These are phyloP conservation scores for Plagodis pulveraria DNA, from an alignment of 2,888 invertebrate genomes.

Conservation along the genomic window DNA sequence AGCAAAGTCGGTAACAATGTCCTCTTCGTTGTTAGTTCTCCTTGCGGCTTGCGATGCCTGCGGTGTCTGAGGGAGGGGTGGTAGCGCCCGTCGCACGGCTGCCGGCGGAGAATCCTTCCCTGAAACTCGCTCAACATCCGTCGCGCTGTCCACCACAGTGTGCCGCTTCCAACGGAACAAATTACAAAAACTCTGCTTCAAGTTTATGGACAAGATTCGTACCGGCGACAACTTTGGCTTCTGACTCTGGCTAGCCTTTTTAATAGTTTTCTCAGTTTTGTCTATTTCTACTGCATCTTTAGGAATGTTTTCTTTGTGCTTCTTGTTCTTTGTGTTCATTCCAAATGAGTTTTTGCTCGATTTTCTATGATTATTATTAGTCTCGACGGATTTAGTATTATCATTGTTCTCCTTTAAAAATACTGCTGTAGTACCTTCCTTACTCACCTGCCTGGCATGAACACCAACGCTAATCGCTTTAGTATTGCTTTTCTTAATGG, in stretches of 20 bases:
- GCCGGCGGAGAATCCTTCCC: constrained; percentile 66
- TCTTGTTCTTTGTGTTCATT: constrained; percentile 87
- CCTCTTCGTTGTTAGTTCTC: constrained; percentile 59
- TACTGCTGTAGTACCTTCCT: constrained; percentile 57
- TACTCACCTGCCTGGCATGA: constrained; percentile 63
- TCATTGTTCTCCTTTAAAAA: constrained; percentile 70
- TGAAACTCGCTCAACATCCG: constrained; percentile 58
- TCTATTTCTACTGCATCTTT: constrained; percentile 65
- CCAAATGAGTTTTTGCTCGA: constrained; percentile 82
- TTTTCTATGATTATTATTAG: constrained; percentile 78
- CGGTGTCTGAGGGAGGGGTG: constrained; percentile 73
- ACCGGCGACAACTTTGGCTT: constrained; percentile 87
- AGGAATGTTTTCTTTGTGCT: constrained; percentile 74
- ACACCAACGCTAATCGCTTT: constrained; percentile 74
- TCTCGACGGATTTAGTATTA: constrained; percentile 60
- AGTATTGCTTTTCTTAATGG: constrained; percentile 77
- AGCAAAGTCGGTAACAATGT: constrained; percentile 91
- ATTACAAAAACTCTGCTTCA: constrained; percentile 94
- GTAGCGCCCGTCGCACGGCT: constrained; percentile 70
- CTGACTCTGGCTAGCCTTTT: constrained; percentile 56
- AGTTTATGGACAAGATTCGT: constrained; percentile 88
- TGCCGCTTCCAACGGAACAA: constrained; percentile 89
- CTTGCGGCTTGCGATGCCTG: constrained; percentile 50
- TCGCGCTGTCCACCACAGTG: constrained; percentile 51
- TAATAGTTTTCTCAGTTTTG: constrained; percentile 73